These are phyloP conservation scores for Apantesis nais DNA, from an alignment of 2,888 invertebrate species.

Conservation along the genomic window DNA sequence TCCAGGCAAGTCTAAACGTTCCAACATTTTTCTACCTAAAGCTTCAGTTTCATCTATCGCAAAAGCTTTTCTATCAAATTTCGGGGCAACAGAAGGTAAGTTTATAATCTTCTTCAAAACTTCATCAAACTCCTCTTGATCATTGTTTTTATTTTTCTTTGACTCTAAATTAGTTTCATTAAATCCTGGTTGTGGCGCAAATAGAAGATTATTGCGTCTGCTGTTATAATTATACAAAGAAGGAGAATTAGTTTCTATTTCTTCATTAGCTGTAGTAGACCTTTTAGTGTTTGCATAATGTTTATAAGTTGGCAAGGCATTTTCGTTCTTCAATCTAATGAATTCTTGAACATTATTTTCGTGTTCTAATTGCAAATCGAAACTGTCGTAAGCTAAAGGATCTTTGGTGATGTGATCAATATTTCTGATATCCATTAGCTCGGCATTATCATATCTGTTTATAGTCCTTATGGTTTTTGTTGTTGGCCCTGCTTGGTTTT, in stretches of 20 bases:
- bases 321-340: neutral
- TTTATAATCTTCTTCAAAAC: neutral
- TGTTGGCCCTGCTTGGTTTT: neutral
- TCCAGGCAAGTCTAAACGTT: neutral
- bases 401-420: neutral
- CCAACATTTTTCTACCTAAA: neutral
- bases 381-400: constrained; percentile 4
- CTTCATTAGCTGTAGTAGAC: neutral
- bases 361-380: neutral
- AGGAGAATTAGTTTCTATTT: neutral
- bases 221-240: neutral
- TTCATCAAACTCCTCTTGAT: neutral
- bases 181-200: neutral
- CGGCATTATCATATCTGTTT: neutral
- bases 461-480: no score
- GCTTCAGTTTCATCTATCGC: neutral
- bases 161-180: neutral
- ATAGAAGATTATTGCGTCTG: neutral
- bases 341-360: neutral
- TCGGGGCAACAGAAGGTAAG: neutral
- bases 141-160: neutral
- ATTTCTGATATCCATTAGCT: neutral
- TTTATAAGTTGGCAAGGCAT: neutral
- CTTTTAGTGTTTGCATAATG: neutral
- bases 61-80: neutral